A percentile compares a stretch with the other conserved stretches of the same genome.
phyloP scores from a whole-genome alignment of 2,888 invertebrate species.

The Caenorhabditis sp. region DNA sequence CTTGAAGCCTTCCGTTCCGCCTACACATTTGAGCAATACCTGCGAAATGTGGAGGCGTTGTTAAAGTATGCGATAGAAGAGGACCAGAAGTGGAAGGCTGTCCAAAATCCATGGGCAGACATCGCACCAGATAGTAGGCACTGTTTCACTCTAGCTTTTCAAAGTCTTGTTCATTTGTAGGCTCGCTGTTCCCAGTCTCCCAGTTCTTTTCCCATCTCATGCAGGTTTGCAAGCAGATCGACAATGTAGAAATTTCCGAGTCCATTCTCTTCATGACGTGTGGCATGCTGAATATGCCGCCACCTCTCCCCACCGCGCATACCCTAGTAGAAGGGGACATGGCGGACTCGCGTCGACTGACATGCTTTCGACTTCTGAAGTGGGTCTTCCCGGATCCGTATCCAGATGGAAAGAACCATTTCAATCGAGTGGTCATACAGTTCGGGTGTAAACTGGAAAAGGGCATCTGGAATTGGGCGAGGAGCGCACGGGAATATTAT shows the following conservation, averaged over 20 bases:
- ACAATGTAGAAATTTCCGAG: not conserved
- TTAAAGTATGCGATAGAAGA: not conserved
- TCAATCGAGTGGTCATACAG: not conserved
- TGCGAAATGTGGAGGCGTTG: not conserved
- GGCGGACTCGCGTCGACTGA: not conserved
- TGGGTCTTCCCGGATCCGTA: conserved; percentile 14
- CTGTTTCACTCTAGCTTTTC: too few species aligned
- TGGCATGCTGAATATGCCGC: conserved; percentile 15
- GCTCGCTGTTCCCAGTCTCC: not conserved
- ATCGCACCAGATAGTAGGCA: too few species aligned
- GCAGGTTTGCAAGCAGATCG: not conserved
- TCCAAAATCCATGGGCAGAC: too few species aligned
- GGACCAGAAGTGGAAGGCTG: not conserved
- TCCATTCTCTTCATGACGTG: conserved; percentile 6
- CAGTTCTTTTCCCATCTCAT: conserved; percentile 1
- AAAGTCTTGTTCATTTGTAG: not conserved
- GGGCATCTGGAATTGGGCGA: not conserved
- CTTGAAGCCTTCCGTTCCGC: not conserved
- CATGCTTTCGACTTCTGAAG: conserved; percentile 10
- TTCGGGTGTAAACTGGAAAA: not conserved
- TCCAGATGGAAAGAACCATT: not conserved
- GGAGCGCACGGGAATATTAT: not conserved
- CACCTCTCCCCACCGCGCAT: not conserved
- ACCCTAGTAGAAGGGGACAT: not conserved
- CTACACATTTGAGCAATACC: not conserved